Evolutionary conservation across 2,888 invertebrate genomes (phyloP), one percentile per base, ranked within the genome.

Genomic region (Marronus borbonicus): DNA sequence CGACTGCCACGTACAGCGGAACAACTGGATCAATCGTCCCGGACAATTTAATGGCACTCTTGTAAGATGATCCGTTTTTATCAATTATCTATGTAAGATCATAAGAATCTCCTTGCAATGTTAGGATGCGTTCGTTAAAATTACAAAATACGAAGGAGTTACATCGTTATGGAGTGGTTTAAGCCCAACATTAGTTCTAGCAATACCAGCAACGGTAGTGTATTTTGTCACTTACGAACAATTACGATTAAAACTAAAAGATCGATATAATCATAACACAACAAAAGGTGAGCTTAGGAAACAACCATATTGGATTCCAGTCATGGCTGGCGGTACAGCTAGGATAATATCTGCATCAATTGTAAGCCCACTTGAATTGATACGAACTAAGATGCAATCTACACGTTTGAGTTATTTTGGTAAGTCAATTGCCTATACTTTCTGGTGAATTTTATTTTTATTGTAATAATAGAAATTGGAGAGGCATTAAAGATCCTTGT

Each of bases 381-480:
- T 99, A 81, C 92, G 99, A 86, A 99, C 99, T 0, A 99, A 99
- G 90, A 98, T 99, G 97, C 99, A 99, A 88, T 98, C 98, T 0
- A 94, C 96, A 86, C 94, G 92, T 86, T 90, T n/a, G n/a, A 95
- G 94, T 83, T 97, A 97, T 88, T 90, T 91, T 88, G 94, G 95
- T 95, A 90, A 82, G 81, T 81, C 39, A 36, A 36, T 1, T 44
- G 28, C 24, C 62, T 7, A 44, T 12, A 4, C 2, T 64, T 64
- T 64, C 2, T 64, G 44, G 70, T 75, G 31, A 20, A 49, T 69
- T 49, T 36, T 36, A 44, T 44, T 58, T 58, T 58, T 58, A 20
- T 58, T 7, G 20, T 20, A 8, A 58, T 17, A 17, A 68, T 3
- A 92, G 94, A 94, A 89, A 87, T 93, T 58, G 88, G 89, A 12